Conservation (phyloP, 2,888 invertebrate genomes). For the Lymantria monacha region DNA sequence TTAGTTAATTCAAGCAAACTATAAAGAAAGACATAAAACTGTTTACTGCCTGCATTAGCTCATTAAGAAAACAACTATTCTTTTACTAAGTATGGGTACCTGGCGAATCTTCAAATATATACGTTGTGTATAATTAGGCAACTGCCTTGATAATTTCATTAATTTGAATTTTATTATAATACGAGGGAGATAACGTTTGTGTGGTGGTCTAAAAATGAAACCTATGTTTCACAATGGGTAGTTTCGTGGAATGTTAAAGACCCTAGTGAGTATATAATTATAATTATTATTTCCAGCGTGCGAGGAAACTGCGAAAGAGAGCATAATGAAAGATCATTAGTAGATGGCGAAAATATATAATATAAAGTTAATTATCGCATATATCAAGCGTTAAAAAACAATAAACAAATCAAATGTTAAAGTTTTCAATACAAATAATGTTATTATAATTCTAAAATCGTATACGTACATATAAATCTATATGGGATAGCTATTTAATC, state of each 20-base stretch:
- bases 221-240: slow-evolving; percentile 38
- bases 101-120: slow-evolving; percentile 34
- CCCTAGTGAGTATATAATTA: slow-evolving; percentile 26
- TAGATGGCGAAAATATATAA: slow-evolving; percentile 2
- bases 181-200: slow-evolving; percentile 33
- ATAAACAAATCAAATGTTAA: no score
- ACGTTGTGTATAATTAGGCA: slow-evolving; percentile 40
- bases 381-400: no score
- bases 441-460: no score
- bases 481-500: no score
- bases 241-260: slow-evolving; percentile 28
- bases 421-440: no score
- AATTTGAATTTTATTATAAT: slow-evolving; percentile 46
- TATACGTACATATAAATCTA: no score
- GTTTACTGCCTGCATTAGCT: slow-evolving; percentile 54
- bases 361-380: neutral
- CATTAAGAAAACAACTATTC: slow-evolving; percentile 49
- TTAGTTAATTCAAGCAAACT: slow-evolving; percentile 60
- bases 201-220: slow-evolving; percentile 30
- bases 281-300: slow-evolving; percentile 13
- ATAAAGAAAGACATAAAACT: slow-evolving; percentile 61
- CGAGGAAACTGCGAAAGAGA: slow-evolving; percentile 4
- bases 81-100: slow-evolving; percentile 36
- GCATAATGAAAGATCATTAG: slow-evolving; percentile 2
- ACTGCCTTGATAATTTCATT: slow-evolving; percentile 38